Percentiles rank a stretch among this genome's conserved stretches.
Conservation (phyloP, 2,888 invertebrate species). For the Phyllotreta cruciferae region DNA sequence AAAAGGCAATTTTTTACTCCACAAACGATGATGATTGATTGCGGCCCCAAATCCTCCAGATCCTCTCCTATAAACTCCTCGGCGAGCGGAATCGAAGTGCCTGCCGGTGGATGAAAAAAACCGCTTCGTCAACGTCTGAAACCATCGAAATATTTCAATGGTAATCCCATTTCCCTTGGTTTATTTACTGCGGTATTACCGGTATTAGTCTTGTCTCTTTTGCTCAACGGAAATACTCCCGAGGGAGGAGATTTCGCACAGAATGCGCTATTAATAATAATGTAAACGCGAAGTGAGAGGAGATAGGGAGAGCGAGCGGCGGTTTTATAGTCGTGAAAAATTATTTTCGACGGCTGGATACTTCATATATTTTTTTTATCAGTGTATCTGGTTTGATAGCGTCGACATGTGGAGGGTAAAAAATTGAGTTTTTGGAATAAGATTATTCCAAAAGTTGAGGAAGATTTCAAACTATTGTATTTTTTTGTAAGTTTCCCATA, state of each 20-base stretch:
- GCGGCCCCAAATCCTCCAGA: slow-evolving; percentile 1
- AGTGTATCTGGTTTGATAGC: not conserved
- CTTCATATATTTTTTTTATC: slow-evolving; percentile 10
- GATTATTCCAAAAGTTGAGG: not conserved
- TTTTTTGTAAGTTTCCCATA: no score
- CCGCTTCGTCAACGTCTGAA: slow-evolving; percentile 30
- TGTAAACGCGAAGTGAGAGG: slow-evolving; percentile 15
- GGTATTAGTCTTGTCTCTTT: slow-evolving; percentile 45
- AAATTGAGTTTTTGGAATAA: not conserved
- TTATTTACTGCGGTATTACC: slow-evolving; percentile 53
- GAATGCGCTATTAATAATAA: slow-evolving; percentile 37
- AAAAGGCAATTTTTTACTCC: not conserved
- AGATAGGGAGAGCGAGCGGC: not conserved
- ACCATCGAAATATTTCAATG: slow-evolving; percentile 52
- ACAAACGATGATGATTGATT: not conserved
- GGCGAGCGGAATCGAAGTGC: not conserved
- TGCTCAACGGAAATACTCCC: slow-evolving; percentile 44
- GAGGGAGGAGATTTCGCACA: slow-evolving; percentile 40
- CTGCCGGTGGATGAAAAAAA: not conserved
- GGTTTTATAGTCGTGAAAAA: slow-evolving; percentile 29
- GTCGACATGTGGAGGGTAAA: not conserved
- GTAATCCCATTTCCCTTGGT: slow-evolving; percentile 52
- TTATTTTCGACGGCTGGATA: slow-evolving; percentile 20
- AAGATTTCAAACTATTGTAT: no score
- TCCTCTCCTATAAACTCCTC: not conserved